These are phyloP conservation scores for Biston stratarius DNA, from an alignment of 2,888 invertebrate species.

Conservation along the genomic window DNA sequence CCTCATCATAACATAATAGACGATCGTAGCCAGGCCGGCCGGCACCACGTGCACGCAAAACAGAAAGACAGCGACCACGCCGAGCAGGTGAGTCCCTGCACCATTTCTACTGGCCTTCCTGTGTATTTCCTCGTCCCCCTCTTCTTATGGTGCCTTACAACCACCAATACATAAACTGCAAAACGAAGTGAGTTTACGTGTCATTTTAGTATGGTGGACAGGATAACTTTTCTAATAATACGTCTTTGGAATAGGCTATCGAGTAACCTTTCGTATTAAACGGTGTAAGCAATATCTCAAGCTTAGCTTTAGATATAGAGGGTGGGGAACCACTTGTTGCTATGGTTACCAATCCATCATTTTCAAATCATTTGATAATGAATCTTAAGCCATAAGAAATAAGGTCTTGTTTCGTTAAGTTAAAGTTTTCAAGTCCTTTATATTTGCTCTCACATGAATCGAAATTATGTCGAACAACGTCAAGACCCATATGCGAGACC, in stretches of 20 bases:
- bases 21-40: too few relatives aligned
- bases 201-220: too few relatives aligned
- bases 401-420: slow-evolving; percentile 39
- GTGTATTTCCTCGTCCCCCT: too few relatives aligned
- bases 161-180: too few relatives aligned
- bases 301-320: slow-evolving; percentile 58
- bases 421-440: slow-evolving; percentile 23
- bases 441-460: slow-evolving; percentile 51
- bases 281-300: slow-evolving; percentile 72
- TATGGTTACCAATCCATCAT: slow-evolving; percentile 62
- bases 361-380: slow-evolving; percentile 41
- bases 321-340: slow-evolving; percentile 72
- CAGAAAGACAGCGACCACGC: too few relatives aligned
- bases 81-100: too few relatives aligned
- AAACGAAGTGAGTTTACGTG: too few relatives aligned
- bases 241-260: slow-evolving; percentile 34
- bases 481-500: slow-evolving; percentile 46
- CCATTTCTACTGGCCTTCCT: too few relatives aligned
- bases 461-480: slow-evolving; percentile 55
- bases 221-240: slow-evolving; percentile 12
- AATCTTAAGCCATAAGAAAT: slow-evolving; percentile 26
- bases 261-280: slow-evolving; percentile 47
- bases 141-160: too few relatives aligned
- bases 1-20: too few relatives aligned
- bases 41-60: too few relatives aligned